Percentiles rank a stretch among this genome's conserved stretches.
These are phyloP conservation scores for Tribolium madens DNA, from an alignment of 1,140 invertebrate genomes.

Conservation along the genomic window DNA sequence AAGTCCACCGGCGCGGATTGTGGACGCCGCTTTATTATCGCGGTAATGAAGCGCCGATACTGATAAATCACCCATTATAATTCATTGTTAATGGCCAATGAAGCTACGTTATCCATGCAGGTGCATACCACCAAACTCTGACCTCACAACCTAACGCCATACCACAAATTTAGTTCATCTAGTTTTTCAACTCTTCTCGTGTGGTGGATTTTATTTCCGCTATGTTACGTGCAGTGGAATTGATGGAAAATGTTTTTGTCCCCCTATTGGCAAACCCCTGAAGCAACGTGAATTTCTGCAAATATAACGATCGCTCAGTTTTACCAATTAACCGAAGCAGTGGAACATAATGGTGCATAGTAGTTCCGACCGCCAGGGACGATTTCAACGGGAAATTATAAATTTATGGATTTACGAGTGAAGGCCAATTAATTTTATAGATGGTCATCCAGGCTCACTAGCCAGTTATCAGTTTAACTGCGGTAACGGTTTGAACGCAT, in stretches of 20 bases:
- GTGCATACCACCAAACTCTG: slow-evolving; percentile 25
- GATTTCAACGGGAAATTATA: slow-evolving; percentile 57
- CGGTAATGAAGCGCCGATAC: slow-evolving; percentile 52
- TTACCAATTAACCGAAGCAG: slow-evolving; percentile 37
- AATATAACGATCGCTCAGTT: neutral
- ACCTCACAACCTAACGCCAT: neutral
- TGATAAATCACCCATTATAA: slow-evolving; percentile 54
- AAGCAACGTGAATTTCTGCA: slow-evolving; percentile 12
- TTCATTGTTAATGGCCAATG: slow-evolving; percentile 51
- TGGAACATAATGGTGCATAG: slow-evolving; percentile 40
- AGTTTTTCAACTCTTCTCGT: no score
- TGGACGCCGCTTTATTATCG: slow-evolving; percentile 48
- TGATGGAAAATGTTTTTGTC: neutral
- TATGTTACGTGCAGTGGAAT: neutral
- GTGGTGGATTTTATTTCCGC: no score
- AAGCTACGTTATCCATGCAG: slow-evolving; percentile 40
- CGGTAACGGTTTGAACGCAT: slow-evolving; percentile 54
- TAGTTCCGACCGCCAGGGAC: slow-evolving; percentile 38
- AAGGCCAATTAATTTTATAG: slow-evolving; percentile 61
- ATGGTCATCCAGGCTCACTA: slow-evolving; percentile 31
- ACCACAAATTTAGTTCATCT: no score
- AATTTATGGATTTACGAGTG: slow-evolving; percentile 62
- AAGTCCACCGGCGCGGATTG: slow-evolving; percentile 40
- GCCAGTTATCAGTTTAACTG: slow-evolving; percentile 36
- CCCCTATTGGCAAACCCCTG: neutral